Percentiles rank a stretch among this genome's conserved stretches.
phyloP scores from a whole-genome alignment of 1,140 invertebrate species.

The Druon quercuslanigerum region DNA sequence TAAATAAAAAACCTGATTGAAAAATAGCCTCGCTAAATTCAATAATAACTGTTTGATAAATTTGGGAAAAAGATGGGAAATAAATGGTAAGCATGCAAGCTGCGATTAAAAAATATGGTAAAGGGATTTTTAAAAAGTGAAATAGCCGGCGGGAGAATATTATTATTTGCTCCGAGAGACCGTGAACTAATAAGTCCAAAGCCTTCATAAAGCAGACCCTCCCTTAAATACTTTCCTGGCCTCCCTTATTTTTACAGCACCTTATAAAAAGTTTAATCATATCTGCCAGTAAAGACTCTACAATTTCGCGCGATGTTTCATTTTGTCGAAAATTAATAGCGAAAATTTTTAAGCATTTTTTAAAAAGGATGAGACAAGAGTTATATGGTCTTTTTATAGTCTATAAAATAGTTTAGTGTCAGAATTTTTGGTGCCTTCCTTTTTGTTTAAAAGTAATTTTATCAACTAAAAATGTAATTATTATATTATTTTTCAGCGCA shows the following conservation, averaged over 20 bases:
- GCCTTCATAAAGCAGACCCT: not conserved
- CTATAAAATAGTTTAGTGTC: too few relatives aligned
- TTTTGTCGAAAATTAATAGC: not conserved
- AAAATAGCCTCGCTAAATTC: not conserved
- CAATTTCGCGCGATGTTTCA: constrained; percentile 9
- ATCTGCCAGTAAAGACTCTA: not conserved
- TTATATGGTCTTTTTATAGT: not conserved
- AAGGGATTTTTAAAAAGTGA: not conserved
- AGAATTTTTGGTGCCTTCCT: too few relatives aligned
- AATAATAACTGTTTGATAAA: not conserved
- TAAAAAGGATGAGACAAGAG: not conserved
- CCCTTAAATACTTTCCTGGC: not conserved
- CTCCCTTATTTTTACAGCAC: not conserved
- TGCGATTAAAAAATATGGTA: constrained; percentile 5
- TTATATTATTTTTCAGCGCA: too few relatives aligned
- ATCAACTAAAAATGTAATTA: too few relatives aligned
- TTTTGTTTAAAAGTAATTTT: too few relatives aligned
- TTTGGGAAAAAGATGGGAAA: not conserved
- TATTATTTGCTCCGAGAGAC: constrained; percentile 6
- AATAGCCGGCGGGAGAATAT: not conserved
- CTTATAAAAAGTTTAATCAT: constrained; percentile 29
- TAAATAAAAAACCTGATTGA: not conserved
- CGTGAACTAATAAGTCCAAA: constrained; percentile 9
- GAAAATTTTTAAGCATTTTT: not conserved
- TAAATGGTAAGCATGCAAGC: not conserved